Conservation (phyloP, 2,888 invertebrate genomes). For the Junonia oenone region DNA sequence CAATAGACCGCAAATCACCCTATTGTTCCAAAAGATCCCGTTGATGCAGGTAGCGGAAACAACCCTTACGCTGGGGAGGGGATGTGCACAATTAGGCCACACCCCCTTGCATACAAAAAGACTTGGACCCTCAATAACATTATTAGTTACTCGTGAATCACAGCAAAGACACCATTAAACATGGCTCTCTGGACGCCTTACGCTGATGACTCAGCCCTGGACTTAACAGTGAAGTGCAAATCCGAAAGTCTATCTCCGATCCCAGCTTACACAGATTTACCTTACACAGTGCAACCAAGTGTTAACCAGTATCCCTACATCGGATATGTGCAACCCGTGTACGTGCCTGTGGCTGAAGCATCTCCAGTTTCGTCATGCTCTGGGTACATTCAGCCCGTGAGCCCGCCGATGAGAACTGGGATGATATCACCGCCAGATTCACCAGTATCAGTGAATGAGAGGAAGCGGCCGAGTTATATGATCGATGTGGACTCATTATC, state of each 20-base stretch:
- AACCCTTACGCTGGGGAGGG: constrained; percentile 29
- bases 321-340: constrained; percentile 22
- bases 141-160: constrained; percentile 27
- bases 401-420: constrained; percentile 25
- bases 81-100: constrained; percentile 27
- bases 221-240: constrained; percentile 43
- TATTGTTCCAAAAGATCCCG: constrained; percentile 24
- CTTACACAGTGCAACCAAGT: constrained; percentile 22
- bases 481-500: constrained; percentile 63
- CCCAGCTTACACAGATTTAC: constrained; percentile 15
- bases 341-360: constrained; percentile 29
- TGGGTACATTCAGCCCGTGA: constrained; percentile 24
- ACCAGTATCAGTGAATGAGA: constrained; percentile 27
- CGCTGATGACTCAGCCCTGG: constrained; percentile 48
- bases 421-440: constrained; percentile 33
- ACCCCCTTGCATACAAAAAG: constrained; percentile 34
- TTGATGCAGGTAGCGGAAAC: constrained; percentile 27
- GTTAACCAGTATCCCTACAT: constrained; percentile 20
- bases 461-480: constrained; percentile 54
- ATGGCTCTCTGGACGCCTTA: constrained; percentile 68
- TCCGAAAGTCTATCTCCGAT: constrained; percentile 34
- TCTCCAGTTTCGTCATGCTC: constrained; percentile 33
- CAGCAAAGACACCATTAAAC: constrained; percentile 16
- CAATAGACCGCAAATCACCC: not conserved
- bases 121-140: constrained; percentile 23